Percentiles rank a stretch among this genome's conserved stretches.
Evolutionary conservation across 2,113 vertebrate genomes (phyloP).

Genomic region (Butorides virescens): DNA sequence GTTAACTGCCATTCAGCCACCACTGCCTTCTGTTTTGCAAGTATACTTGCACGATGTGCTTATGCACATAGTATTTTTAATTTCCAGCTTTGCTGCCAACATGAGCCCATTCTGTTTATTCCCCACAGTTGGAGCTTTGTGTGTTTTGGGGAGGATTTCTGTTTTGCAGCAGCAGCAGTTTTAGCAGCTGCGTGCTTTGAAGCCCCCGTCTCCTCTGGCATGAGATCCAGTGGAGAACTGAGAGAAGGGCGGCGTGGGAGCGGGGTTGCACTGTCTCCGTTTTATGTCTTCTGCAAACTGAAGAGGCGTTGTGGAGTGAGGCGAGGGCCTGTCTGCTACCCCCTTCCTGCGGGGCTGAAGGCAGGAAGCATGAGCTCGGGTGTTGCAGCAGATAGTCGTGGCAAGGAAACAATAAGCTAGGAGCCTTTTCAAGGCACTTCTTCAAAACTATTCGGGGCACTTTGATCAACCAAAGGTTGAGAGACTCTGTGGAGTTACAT

Average conservation of each 20-base stretch:
- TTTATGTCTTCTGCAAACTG: background rate
- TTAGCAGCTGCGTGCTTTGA: background rate
- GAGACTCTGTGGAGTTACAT: background rate
- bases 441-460: background rate
- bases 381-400: background rate
- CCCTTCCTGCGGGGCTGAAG: background rate
- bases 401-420: background rate
- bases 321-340: background rate
- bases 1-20: background rate
- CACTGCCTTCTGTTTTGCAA: background rate
- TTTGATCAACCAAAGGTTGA: background rate
- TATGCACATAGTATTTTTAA: background rate
- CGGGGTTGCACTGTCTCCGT: background rate
- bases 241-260: background rate
- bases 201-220: rapidly evolving
- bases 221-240: background rate
- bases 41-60: background rate
- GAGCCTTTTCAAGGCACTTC: background rate
- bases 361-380: background rate
- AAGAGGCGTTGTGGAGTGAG: background rate
- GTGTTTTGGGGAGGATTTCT: background rate
- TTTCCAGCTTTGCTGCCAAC: background rate
- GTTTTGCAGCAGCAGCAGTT: constrained; percentile 27
- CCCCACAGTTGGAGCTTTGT: background rate
- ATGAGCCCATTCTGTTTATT: background rate